Conservation (phyloP, 2,888 invertebrate species). For the Bursaphelenchus okinawaensis region DNA sequence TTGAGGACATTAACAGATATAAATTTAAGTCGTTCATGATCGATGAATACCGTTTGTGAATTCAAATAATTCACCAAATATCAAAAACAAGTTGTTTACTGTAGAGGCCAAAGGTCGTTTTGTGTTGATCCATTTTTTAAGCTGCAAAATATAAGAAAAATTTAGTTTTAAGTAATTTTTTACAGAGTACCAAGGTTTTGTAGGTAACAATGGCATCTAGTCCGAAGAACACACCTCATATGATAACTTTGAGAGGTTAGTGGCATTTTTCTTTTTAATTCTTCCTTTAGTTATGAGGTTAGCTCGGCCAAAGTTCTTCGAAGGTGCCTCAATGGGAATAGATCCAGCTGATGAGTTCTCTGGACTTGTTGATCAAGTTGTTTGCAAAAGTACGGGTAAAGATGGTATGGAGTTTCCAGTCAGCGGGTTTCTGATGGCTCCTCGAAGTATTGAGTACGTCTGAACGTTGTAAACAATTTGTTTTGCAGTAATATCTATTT, state of each 20-base stretch:
- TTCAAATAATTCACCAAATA: no score
- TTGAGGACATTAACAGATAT: conserved; percentile 24
- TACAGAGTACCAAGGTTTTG: no score
- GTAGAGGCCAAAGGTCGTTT: conserved; percentile 2
- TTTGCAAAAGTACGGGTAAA: conserved; percentile 29
- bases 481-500: conserved; percentile 78
- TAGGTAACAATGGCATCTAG: background rate
- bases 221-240: background rate
- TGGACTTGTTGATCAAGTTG: conserved; percentile 21
- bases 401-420: conserved; percentile 62
- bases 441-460: conserved; percentile 83
- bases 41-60: no score
- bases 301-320: conserved; percentile 76
- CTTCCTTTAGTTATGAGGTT: conserved; percentile 76
- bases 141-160: no score
- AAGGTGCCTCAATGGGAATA: conserved; percentile 76
- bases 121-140: background rate
- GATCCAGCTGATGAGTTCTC: conserved; percentile 60
- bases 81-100: no score
- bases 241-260: background rate
- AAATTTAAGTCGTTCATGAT: no score
- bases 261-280: background rate
- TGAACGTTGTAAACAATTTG: background rate
- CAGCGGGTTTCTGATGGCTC: conserved; percentile 83
- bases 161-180: background rate